Base-by-base conservation (phyloP, 2,113 vertebrate species). In the Clinocottus analis region DNA sequence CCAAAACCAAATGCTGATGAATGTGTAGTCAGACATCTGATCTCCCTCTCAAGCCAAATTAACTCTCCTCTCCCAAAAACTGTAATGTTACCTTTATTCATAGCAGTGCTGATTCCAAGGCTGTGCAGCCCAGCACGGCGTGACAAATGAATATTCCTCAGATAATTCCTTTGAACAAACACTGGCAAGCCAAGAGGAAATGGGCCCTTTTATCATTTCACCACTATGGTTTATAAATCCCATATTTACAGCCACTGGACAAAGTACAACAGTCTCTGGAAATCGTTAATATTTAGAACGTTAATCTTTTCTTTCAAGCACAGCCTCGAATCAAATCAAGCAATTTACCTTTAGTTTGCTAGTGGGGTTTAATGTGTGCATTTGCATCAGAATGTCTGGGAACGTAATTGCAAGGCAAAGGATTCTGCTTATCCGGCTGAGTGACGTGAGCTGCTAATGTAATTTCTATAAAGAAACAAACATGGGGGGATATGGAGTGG, bases 131-230 rank as follows among this genome's bases (percentile, higher is more conserved):
- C 80, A 80, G 79, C 72, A 19, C 82, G 58, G 86, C 55, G 79
- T 87, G 84, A 90, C 83, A 73, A 91, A 93, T 93, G 82, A 89
- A 91, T 87, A 89, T 90, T 89, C 84, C 75, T 89, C 72, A 65
- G 88, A 61, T 80, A 77, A 85, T 68, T 59, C 76, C 58, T 69
- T 79, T 79, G 72, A 81, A 89, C 79, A 91, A 91, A 93, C 87
- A 79, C 55, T 62, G 89, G 80, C 74, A 45, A 89, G 71, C 73
- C 47, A 23, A 63, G 77, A 87, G 75, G 67, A 84, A 85, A 83
- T 27, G 14, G 62, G 45, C 49, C 13, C 55, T 64, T 83, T 87
- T 69, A 85, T 83, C 31, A 75, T 35, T 47, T 68, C 64, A 41
- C 77, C 61, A 55, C 55, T 90, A 59, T 68, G 49, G 72, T 74